A percentile compares a stretch with the other conserved stretches of the same genome.
Conservation (phyloP, 2,797 vertebrate species). For the Malacoraja senta region DNA sequence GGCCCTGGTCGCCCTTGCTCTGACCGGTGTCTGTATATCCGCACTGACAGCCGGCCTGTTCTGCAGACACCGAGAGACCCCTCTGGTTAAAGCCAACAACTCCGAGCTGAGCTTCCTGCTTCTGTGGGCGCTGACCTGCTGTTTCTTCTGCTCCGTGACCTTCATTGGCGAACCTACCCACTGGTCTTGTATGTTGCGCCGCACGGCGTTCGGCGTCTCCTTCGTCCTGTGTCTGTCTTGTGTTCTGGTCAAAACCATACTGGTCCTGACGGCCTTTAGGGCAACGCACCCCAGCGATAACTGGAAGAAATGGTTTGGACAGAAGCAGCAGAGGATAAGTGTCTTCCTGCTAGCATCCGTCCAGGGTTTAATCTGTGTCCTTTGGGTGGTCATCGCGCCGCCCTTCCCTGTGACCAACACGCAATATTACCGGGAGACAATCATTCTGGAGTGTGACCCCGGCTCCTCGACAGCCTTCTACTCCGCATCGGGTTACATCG, state of each 20-base stretch:
- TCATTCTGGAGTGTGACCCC: background rate
- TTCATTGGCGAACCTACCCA: background rate
- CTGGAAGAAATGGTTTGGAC: conserved; percentile 14
- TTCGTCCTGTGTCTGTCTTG: background rate
- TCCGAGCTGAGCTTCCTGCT: conserved; percentile 18
- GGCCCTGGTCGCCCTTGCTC: background rate
- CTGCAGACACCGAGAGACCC: background rate
- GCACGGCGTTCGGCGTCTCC: background rate
- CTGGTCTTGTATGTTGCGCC: background rate
- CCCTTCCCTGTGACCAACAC: background rate
- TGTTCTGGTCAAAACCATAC: background rate
- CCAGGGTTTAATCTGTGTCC: background rate
- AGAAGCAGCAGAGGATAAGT: background rate
- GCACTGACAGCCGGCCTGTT: background rate
- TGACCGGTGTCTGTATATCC: background rate
- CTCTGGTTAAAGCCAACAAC: background rate
- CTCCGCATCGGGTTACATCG: background rate
- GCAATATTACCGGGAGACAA: background rate
- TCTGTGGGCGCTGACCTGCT: background rate
- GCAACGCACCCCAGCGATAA: conserved; percentile 1
- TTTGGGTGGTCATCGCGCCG: background rate
- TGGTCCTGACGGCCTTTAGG: background rate
- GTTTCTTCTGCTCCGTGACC: background rate
- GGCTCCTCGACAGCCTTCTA: background rate
- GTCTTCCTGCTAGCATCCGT: background rate